These are phyloP conservation scores for Brachypteracias leptosomus DNA, from an alignment of 2,113 vertebrate genomes.

Conservation along the genomic window DNA sequence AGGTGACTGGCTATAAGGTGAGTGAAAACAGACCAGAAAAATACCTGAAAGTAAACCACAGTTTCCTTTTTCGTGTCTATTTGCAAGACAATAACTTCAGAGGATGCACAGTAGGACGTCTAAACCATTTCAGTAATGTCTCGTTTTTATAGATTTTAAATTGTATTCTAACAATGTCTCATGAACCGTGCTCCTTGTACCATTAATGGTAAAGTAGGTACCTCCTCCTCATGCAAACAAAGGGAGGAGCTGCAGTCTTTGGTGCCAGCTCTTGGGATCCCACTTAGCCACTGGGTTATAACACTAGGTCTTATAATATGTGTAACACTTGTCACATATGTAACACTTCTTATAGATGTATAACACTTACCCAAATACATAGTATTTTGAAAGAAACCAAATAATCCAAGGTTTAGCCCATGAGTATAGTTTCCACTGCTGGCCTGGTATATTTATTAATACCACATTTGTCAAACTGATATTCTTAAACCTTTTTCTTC, in stretches of 20 bases:
- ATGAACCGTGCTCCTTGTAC: neutral
- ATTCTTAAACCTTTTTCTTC: neutral
- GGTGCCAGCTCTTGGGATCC: neutral
- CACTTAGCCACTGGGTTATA: neutral
- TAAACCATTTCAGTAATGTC: neutral
- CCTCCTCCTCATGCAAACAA: neutral
- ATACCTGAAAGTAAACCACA: neutral
- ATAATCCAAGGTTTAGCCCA: neutral
- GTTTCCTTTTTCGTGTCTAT: rapidly evolving
- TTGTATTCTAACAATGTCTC: neutral
- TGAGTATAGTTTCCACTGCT: neutral
- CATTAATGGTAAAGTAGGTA: no score
- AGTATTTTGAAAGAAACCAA: neutral
- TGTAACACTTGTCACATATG: no score
- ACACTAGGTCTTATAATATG: no score
- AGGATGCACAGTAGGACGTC: neutral
- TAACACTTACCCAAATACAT: neutral
- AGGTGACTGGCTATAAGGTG: constrained; percentile 93
- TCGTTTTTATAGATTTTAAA: neutral
- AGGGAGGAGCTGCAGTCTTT: neutral
- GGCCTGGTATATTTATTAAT: neutral
- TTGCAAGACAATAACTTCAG: neutral
- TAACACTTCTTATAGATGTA: rapidly evolving
- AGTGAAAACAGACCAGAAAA: constrained; percentile 17
- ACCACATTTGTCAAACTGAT: neutral